These are phyloP conservation scores for Orthonevra nobilis DNA, from an alignment of 2,888 invertebrate species.

Conservation along the genomic window DNA sequence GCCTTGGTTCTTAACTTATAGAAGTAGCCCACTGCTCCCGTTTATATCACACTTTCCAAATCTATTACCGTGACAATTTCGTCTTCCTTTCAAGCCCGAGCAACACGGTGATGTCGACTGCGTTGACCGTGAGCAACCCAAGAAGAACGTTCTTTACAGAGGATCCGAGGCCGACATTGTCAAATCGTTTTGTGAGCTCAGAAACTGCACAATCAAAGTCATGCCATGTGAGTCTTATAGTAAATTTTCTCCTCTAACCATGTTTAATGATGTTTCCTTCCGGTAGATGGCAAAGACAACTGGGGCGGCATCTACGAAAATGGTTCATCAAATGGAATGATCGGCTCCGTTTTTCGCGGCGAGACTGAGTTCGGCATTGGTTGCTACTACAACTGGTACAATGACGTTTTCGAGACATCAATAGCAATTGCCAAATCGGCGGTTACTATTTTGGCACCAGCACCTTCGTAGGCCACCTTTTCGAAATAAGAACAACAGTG, in stretches of 20 bases:
- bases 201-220: conserved; percentile 76
- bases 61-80: no score
- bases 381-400: conserved; percentile 79
- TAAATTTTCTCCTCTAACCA: no score
- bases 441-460: conserved; percentile 77
- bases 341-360: conserved; percentile 77
- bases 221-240: conserved; percentile 75
- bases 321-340: conserved; percentile 76
- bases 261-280: not conserved
- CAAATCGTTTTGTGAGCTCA: conserved; percentile 75
- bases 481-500: no score
- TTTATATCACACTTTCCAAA: no score
- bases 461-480: conserved; percentile 76
- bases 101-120: conserved; percentile 76
- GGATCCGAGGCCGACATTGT: conserved; percentile 77
- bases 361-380: conserved; percentile 77
- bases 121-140: conserved; percentile 72
- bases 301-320: conserved; percentile 78
- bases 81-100: no score
- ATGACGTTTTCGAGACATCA: conserved; percentile 77
- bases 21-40: no score
- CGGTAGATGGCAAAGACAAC: conserved; percentile 76
- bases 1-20: no score
- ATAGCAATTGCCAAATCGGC: conserved; percentile 76
- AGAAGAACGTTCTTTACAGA: conserved; percentile 73